Evolutionary conservation across 1,140 invertebrate genomes (phyloP).

Genomic region (Teleopsis dalmanni): DNA sequence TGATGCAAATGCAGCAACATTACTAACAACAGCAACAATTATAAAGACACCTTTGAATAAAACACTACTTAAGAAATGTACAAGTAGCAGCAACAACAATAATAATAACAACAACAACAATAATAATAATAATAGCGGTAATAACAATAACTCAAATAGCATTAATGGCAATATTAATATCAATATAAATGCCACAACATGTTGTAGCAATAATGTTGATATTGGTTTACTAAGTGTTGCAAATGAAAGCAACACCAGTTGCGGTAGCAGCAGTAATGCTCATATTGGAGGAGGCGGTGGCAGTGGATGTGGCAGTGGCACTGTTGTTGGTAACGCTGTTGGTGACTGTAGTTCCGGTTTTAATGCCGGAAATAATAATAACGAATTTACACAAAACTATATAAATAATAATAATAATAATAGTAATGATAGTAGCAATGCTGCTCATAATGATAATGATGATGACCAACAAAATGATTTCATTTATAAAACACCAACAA

Average conservation of each 20-base stretch:
- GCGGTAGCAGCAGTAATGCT: background rate
- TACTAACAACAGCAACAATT: constrained; percentile 18
- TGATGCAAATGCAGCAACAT: constrained; percentile 5
- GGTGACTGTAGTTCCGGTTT: background rate
- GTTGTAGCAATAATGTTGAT: background rate
- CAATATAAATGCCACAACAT: constrained; percentile 7
- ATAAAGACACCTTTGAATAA: constrained; percentile 38
- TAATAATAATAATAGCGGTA: too few relatives aligned
- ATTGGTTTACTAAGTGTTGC: too few relatives aligned
- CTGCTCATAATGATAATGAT: background rate
- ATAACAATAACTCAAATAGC: too few relatives aligned
- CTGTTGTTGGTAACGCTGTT: constrained; percentile 24
- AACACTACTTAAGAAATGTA: constrained; percentile 39
- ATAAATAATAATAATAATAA: constrained; percentile 1
- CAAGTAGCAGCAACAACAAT: constrained; percentile 14
- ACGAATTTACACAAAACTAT: background rate
- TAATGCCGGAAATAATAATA: background rate
- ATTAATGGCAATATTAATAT: constrained; percentile 8
- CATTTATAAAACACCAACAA: constrained; percentile 13
- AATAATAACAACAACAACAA: background rate
- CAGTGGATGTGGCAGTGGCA: constrained; percentile 38
- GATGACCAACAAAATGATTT: constrained; percentile 1
- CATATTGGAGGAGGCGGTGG: background rate
- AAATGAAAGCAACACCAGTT: too few relatives aligned
- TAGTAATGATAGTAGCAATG: background rate